A percentile compares a stretch with the other conserved stretches of the same genome.
These are phyloP conservation scores for Micrasema longulum DNA, from an alignment of 1,140 invertebrate genomes.

Conservation along the genomic window DNA sequence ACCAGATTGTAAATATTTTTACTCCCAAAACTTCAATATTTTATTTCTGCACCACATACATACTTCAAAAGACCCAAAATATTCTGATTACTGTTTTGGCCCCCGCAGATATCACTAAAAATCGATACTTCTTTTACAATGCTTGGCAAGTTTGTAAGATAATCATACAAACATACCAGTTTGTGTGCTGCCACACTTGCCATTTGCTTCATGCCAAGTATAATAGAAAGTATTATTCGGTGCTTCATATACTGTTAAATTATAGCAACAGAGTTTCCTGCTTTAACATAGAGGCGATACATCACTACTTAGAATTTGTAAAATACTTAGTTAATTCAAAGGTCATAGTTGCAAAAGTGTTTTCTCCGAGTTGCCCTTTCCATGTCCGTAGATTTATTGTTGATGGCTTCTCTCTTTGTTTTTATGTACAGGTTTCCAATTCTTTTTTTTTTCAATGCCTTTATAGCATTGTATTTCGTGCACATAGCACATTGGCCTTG, in stretches of 20 bases:
- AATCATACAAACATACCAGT: slow-evolving; percentile 50
- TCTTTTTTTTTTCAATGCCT: no score
- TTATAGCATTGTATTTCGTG: no score
- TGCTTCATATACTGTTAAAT: slow-evolving; percentile 54
- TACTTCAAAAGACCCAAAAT: slow-evolving; percentile 29
- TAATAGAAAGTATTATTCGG: slow-evolving; percentile 47
- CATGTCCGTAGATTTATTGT: background rate
- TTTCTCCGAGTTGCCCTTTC: background rate
- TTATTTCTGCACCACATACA: slow-evolving; percentile 18
- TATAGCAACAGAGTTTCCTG: slow-evolving; percentile 54
- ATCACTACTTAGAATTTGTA: slow-evolving; percentile 53
- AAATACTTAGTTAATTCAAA: slow-evolving; percentile 55
- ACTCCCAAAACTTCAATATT: slow-evolving; percentile 48
- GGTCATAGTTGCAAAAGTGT: slow-evolving; percentile 38
- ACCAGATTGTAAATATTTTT: slow-evolving; percentile 59
- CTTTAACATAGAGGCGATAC: slow-evolving; percentile 54
- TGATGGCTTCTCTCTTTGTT: no score
- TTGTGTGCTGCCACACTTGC: slow-evolving; percentile 50
- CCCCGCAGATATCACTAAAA: slow-evolving; percentile 54
- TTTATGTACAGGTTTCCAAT: no score
- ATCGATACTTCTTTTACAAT: slow-evolving; percentile 49
- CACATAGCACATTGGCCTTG: no score
- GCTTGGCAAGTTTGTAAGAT: slow-evolving; percentile 38
- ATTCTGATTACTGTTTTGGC: slow-evolving; percentile 56
- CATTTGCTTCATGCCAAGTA: slow-evolving; percentile 55